Percentiles rank a stretch among this genome's conserved stretches.
phyloP scores from a whole-genome alignment of 2,797 vertebrate genomes.

The Oryzias dopingdopingensis region DNA sequence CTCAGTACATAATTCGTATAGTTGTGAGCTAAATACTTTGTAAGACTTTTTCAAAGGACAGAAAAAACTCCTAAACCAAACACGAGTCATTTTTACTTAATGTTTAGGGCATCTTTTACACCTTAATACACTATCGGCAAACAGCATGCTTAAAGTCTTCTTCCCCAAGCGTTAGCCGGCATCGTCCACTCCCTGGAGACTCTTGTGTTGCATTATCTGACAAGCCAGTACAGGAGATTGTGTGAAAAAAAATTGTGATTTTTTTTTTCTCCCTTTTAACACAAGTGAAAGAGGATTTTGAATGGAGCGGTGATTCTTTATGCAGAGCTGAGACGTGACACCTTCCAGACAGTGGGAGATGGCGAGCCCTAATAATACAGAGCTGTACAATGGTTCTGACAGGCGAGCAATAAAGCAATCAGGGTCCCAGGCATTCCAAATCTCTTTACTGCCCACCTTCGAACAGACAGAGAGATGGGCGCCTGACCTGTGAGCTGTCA shows the following conservation, averaged over 20 bases:
- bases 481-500: slow-evolving; percentile 83
- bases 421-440: slow-evolving; percentile 81
- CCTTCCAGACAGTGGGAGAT: slow-evolving; percentile 80
- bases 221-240: slow-evolving; percentile 75
- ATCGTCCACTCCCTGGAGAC: slow-evolving; percentile 69
- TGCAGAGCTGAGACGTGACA: slow-evolving; percentile 75
- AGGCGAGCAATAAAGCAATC: slow-evolving; percentile 83
- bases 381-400: slow-evolving; percentile 81
- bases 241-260: slow-evolving; percentile 27
- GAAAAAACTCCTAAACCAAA: too few relatives aligned
- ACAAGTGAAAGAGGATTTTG: slow-evolving; percentile 75
- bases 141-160: slow-evolving; percentile 56
- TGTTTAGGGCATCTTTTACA: slow-evolving; percentile 49
- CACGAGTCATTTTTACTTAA: slow-evolving; percentile 24
- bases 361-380: slow-evolving; percentile 80
- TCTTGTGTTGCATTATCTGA: slow-evolving; percentile 71
- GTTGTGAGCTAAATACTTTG: too few relatives aligned
- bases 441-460: slow-evolving; percentile 81
- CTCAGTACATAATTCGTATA: too few relatives aligned
- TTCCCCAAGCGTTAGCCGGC: slow-evolving; percentile 60
- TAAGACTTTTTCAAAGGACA: too few relatives aligned
- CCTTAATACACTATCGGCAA: slow-evolving; percentile 58
- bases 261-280: slow-evolving; percentile 72
- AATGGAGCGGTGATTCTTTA: slow-evolving; percentile 79
- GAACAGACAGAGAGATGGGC: slow-evolving; percentile 79